Evolutionary conservation across 2,797 vertebrate genomes (phyloP), one percentile per base, ranked within the genome.

Genomic region (Ispidina picta): DNA sequence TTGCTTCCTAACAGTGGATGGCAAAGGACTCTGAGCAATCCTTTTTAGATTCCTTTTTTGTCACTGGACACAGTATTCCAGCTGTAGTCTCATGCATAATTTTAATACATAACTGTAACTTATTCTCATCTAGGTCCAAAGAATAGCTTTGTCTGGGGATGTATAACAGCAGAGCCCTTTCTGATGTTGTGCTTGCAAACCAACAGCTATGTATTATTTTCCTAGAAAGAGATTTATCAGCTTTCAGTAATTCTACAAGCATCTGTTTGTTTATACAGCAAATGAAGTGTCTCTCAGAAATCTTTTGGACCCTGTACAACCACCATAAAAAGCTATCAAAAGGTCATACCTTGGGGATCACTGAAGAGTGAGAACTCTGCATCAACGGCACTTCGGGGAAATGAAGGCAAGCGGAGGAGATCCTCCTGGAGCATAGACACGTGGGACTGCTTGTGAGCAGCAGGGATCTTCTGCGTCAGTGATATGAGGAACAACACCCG

Each of bases 391-490:
- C 98, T 99, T 29, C 99, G 98, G 4, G 99, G 99, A 94, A 99
- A 99, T 0, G 99, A 99, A 9, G 99, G 99, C 83, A 99, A 97
- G 8, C 99, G 98, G 15, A 99, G 98, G 33, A 99, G 98, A 86
- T 99, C 99, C 86, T 99, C 99, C 96, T 99, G 99, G 4, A 99
- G 98, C 98, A 99, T 98, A 54, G 99, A 99, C 16, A 99, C 99
- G 1, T 99, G 99, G 44, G 99, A 99, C 90, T 99, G 99, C 86
- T 99, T 99, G 97, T 99, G 99, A 48, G 98, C 98, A 4, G 98
- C 96, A 9, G 99, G 99, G 95, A 99, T 99, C 97, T 98, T 98
- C 93, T 99, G 99, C 0, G 99, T 99, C 63, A 99, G 98, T 0
- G 99, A 99, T 95, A 99, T 99, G 75, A 99, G 98, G 96, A 99